Evolutionary conservation across 2,888 invertebrate genomes (phyloP), one percentile per base, ranked within the genome.

Genomic region (Kuschelorhynchus macadamiae): DNA sequence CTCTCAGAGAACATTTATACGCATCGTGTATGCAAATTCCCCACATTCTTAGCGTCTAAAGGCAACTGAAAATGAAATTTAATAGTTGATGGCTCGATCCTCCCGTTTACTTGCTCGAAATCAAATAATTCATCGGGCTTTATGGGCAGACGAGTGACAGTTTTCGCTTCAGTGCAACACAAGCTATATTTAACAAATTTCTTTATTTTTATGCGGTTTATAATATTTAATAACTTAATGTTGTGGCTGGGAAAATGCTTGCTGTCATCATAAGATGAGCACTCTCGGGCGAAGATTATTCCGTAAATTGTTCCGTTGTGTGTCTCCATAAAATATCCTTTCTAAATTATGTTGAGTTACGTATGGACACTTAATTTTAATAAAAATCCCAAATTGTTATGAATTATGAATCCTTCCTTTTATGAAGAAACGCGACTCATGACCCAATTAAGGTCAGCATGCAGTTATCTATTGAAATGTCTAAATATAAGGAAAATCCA

Each of bases 11-110:
- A 66, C 65, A 49, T 65, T 65, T 59, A 59, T 59, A 59, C 50
- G 41, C 65, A 65, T 59, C 65, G n/a, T 42, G 44, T 63, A 72
- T 66, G 73, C 73, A 71, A 72, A 75, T 75, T 72, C 74, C 57
- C 16, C 42, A 59, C 74, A 71, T 75, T 72, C 72, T 69, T 67
- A 53, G 16, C 39, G 64, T 65, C 65, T 57, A 67, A 69, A 71
- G 70, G 70, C 56, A 56, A 56, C 56, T 64, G 63, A 39, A 49
- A 56, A 49, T 56, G 56, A 64, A 64, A 64, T 64, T 55, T 64
- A 64, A 56, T 56, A 64, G 64, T 64, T 49, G 56, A 56, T 57
- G 47, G 12, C 49, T 49, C 49, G 64, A 49, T 53, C 33, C 46
- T 53, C 46, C 8, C 52, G 44, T 63, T 63, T 63, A 61, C 30